Evolutionary conservation across 2,888 invertebrate species (phyloP).

Genomic region (Rotaria sp.): DNA sequence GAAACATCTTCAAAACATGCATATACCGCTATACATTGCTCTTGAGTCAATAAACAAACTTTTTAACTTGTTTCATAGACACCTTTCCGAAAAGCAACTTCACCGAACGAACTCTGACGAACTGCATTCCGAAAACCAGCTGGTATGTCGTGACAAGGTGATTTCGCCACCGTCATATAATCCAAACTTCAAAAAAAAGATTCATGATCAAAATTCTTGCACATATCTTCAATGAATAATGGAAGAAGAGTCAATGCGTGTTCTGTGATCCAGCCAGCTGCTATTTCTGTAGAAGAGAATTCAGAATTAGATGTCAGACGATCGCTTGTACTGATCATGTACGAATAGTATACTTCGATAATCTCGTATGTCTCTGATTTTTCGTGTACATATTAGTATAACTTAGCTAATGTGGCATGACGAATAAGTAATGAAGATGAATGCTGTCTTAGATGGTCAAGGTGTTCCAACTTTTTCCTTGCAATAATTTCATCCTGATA

Average conservation of each 20-base stretch:
- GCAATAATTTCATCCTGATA: not conserved
- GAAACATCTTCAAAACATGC: not conserved
- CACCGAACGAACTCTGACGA: not conserved
- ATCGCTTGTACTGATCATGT: not conserved
- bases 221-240: not conserved
- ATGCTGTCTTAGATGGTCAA: not conserved
- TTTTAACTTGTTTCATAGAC: not conserved
- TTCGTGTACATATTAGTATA: not conserved
- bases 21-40: not conserved
- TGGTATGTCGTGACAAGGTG: not conserved
- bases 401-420: not conserved
- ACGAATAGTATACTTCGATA: not conserved
- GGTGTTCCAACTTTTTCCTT: not conserved
- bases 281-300: not conserved
- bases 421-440: not conserved
- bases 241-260: not conserved
- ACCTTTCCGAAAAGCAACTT: not conserved
- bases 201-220: not conserved
- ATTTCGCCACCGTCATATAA: not conserved
- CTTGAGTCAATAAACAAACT: not conserved
- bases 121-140: not conserved
- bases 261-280: not conserved
- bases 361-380: not conserved
- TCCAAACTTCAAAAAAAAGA: not conserved
- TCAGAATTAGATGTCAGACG: not conserved